These are phyloP conservation scores for Megalonaias nervosa DNA, from an alignment of 1,140 invertebrate genomes.

Conservation along the genomic window DNA sequence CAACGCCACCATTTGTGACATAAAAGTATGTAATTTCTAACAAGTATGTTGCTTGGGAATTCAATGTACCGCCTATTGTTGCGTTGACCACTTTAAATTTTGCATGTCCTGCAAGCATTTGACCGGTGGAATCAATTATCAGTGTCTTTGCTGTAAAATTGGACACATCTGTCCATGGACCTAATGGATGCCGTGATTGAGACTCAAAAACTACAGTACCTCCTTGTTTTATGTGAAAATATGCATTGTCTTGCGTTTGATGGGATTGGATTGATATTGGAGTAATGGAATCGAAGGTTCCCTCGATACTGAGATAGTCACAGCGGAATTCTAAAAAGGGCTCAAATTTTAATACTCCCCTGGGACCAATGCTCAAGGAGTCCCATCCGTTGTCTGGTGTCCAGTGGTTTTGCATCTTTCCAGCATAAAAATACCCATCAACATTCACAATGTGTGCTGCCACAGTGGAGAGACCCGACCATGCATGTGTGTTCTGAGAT, in stretches of 20 bases:
- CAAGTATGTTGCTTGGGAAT: conserved; percentile 33
- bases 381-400: conserved; percentile 39
- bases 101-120: conserved; percentile 36
- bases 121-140: conserved; percentile 25
- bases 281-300: conserved; percentile 35
- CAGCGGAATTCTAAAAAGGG: conserved; percentile 28
- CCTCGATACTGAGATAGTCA: conserved; percentile 37
- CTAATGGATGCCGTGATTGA: no score
- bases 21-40: conserved; percentile 31
- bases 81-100: conserved; percentile 34
- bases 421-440: conserved; percentile 42
- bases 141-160: conserved; percentile 27
- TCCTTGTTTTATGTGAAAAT: no score
- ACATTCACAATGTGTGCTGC: conserved; percentile 41
- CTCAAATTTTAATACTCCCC: conserved; percentile 37
- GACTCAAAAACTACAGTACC: no score
- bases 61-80: conserved; percentile 32
- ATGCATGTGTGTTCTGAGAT: conserved; percentile 38
- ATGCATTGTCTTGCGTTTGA: no score
- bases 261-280: conserved; percentile 6
- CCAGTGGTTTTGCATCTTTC: conserved; percentile 38
- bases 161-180: conserved; percentile 31
- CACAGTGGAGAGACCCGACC: conserved; percentile 40
- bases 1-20: conserved; percentile 27
- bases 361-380: conserved; percentile 36